Percentiles rank a stretch among this genome's conserved stretches.
Conservation (phyloP, 2,797 vertebrate species). For the Graptemys geographica region DNA sequence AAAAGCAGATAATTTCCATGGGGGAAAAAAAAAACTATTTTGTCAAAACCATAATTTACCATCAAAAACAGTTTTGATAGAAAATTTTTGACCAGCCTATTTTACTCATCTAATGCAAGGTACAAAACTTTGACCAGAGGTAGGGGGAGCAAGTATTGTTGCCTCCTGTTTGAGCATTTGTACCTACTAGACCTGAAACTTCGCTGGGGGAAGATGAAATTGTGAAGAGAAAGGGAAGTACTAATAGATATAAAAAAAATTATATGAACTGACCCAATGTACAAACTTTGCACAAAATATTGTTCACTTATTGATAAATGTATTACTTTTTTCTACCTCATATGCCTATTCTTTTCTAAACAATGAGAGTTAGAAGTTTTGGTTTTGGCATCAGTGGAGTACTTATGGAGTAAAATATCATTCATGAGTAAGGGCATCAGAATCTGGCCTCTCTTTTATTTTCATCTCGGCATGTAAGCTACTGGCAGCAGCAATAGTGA, state of each 20-base stretch:
- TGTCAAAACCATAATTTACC: no score
- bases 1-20: neutral
- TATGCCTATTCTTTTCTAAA: neutral
- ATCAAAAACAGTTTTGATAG: neutral
- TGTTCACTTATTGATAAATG: neutral
- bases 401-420: no score
- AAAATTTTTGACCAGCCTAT: neutral
- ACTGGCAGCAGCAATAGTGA: neutral
- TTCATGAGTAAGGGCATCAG: neutral
- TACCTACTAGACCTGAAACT: neutral
- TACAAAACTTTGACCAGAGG: fast-evolving
- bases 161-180: neutral
- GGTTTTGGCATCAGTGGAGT: neutral
- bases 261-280: neutral
- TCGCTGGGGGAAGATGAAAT: neutral
- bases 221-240: neutral
- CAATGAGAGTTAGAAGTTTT: fast-evolving
- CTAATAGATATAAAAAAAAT: neutral
- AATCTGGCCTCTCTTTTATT: neutral
- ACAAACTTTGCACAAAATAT: neutral
- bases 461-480: neutral
- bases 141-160: fast-evolving
- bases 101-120: fast-evolving
- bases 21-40: no score
- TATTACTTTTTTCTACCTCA: neutral